A percentile compares a stretch with the other conserved stretches of the same genome.
Evolutionary conservation across 2,113 vertebrate species (phyloP).

Genomic region (Rana temporaria): DNA sequence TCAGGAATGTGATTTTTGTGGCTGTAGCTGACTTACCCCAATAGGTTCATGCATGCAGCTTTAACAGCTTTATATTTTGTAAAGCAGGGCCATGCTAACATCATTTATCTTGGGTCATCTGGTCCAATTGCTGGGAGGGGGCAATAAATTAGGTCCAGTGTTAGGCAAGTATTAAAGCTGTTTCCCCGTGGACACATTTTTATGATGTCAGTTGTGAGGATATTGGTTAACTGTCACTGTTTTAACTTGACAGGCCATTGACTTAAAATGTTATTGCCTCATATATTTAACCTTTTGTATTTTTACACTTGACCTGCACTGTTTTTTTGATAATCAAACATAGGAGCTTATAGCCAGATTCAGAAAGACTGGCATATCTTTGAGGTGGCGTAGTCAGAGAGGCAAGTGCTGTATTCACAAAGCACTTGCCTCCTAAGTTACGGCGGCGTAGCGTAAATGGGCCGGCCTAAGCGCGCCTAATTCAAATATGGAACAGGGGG

Average conservation of each 20-base stretch:
- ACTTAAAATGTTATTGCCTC: background rate
- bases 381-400: too few species aligned
- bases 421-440: too few species aligned
- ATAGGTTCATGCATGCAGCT: background rate
- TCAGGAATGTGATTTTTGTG: constrained; percentile 36
- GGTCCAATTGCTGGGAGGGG: background rate
- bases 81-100: constrained; percentile 3
- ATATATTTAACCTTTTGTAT: background rate
- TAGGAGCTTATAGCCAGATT: too few species aligned
- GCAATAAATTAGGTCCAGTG: background rate
- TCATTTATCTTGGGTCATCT: background rate
- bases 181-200: background rate
- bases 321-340: too few species aligned
- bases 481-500: too few species aligned
- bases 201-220: background rate
- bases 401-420: too few species aligned
- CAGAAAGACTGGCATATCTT: too few species aligned
- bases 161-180: background rate
- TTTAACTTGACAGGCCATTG: background rate
- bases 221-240: too few species aligned
- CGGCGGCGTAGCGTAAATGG: too few species aligned
- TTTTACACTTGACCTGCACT: too few species aligned
- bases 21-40: background rate
- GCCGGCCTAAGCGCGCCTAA: too few species aligned
- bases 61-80: background rate